These are phyloP conservation scores for Melitaea athalia DNA, from an alignment of 2,888 invertebrate species.

Conservation along the genomic window DNA sequence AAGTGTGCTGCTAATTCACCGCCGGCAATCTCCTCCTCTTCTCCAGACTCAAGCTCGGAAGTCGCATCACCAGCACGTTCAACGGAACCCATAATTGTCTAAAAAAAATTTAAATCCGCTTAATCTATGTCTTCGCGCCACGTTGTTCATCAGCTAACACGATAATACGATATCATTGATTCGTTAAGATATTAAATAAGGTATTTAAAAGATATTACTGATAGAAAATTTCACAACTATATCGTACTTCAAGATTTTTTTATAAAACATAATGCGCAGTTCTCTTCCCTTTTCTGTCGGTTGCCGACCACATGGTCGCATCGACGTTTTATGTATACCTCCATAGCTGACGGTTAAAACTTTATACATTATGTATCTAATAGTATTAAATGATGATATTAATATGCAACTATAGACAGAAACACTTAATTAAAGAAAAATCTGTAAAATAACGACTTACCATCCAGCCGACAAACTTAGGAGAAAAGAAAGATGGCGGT, in stretches of 20 bases:
- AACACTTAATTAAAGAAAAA: conserved; percentile 42
- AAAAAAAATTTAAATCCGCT: conserved; percentile 53
- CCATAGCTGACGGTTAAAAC: conserved; percentile 9
- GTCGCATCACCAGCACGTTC: conserved; percentile 85
- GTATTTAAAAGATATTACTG: conserved; percentile 22
- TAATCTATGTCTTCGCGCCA: conserved; percentile 60
- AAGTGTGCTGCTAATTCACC: conserved; percentile 76
- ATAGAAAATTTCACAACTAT: background rate
- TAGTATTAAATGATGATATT: background rate
- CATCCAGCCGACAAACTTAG: conserved; percentile 71
- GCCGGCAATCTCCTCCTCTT: conserved; percentile 83
- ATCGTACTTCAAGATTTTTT: conserved; percentile 45
- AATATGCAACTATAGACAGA: background rate
- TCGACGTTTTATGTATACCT: conserved; percentile 41
- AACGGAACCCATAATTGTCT: conserved; percentile 84
- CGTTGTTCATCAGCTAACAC: conserved; percentile 56
- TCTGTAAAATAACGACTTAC: conserved; percentile 59
- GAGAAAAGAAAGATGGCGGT: conserved; percentile 79
- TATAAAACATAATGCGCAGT: conserved; percentile 77
- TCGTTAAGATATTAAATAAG: conserved; percentile 26
- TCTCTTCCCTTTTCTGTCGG: conserved; percentile 57
- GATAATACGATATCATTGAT: conserved; percentile 1
- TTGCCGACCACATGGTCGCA: conserved; percentile 74
- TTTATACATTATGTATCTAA: conserved; percentile 2
- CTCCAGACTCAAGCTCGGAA: conserved; percentile 85